Conservation (phyloP, 2,888 invertebrate genomes). For the Carterocephalus palaemon region DNA sequence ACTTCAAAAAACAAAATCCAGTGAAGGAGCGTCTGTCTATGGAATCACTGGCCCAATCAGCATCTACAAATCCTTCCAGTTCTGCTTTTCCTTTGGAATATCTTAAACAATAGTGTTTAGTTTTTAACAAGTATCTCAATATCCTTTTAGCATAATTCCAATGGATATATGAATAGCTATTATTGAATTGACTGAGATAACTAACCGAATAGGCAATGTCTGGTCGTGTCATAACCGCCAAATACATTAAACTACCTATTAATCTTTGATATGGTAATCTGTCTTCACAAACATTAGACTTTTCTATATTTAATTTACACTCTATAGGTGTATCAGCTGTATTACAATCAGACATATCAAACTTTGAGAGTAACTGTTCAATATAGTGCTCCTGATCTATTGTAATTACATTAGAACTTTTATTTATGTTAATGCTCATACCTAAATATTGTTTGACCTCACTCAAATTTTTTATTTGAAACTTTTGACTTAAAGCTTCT, state of each 20-base stretch:
- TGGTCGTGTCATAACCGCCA: slow-evolving; percentile 11
- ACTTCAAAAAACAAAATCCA: not conserved
- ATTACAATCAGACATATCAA: slow-evolving; percentile 22
- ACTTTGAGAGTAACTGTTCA: slow-evolving; percentile 14
- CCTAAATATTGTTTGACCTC: slow-evolving; percentile 19
- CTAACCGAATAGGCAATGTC: slow-evolving; percentile 13
- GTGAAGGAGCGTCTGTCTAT: not conserved
- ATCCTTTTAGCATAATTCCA: slow-evolving; percentile 16
- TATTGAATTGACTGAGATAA: slow-evolving; percentile 16
- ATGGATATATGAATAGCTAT: slow-evolving; percentile 4
- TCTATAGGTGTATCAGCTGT: slow-evolving; percentile 17
- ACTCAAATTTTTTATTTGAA: slow-evolving; percentile 26
- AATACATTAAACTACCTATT: slow-evolving; percentile 20
- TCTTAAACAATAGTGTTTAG: too few relatives aligned
- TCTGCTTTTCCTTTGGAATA: too few relatives aligned
- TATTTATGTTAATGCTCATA: slow-evolving; percentile 18
- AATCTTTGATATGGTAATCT: slow-evolving; percentile 19
- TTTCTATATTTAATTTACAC: slow-evolving; percentile 17
- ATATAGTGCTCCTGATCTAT: slow-evolving; percentile 21
- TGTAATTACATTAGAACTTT: slow-evolving; percentile 12
- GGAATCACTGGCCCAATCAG: not conserved
- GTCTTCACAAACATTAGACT: slow-evolving; percentile 9
- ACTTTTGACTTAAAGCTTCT: slow-evolving; percentile 12
- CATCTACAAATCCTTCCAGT: not conserved
- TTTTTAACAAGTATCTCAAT: too few relatives aligned